A percentile compares a stretch with the other conserved stretches of the same genome.
These are phyloP conservation scores for Apoda limacodes DNA, from an alignment of 2,888 invertebrate genomes.

Conservation along the genomic window DNA sequence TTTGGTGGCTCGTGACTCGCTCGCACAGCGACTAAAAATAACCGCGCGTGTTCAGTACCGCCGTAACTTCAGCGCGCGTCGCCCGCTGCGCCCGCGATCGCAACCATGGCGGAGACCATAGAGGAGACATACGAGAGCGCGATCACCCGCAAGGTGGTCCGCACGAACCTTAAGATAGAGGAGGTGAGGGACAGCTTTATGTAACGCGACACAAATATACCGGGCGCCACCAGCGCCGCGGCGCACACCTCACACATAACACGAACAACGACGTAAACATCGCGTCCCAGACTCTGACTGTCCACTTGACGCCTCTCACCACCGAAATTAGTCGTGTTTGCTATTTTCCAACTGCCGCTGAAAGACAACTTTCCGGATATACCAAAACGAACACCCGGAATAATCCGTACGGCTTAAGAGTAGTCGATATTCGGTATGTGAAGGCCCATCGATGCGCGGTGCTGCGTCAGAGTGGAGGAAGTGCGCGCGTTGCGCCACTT, in stretches of 20 bases:
- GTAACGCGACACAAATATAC: conserved; percentile 56
- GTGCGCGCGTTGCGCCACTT: conserved; percentile 51
- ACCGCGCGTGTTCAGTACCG: conserved; percentile 58
- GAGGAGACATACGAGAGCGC: conserved; percentile 78
- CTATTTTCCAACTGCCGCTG: conserved; percentile 23
- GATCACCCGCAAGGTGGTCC: conserved; percentile 77
- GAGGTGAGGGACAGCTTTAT: conserved; percentile 73
- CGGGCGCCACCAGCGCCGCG: conserved; percentile 29
- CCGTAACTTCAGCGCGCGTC: conserved; percentile 60
- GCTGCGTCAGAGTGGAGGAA: conserved; percentile 49
- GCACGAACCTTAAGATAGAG: conserved; percentile 78
- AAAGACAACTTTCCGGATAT: conserved; percentile 34
- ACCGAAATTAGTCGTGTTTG: conserved; percentile 11
- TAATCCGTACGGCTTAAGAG: conserved; percentile 18
- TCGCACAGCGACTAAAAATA: conserved; percentile 61
- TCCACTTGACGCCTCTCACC: too few species aligned
- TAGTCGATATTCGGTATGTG: conserved; percentile 25
- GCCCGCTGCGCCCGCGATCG: conserved; percentile 59
- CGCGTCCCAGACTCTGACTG: conserved; percentile 18
- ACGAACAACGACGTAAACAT: conserved; percentile 58
- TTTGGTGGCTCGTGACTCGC: conserved; percentile 25
- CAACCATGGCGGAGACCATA: conserved; percentile 76
- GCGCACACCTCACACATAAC: conserved; percentile 42
- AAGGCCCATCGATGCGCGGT: conserved; percentile 37
- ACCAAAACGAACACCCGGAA: conserved; percentile 42